A percentile compares a stretch with the other conserved stretches of the same genome.
Conservation (phyloP, 2,888 invertebrate species). For the Ornithoptera alexandrae region DNA sequence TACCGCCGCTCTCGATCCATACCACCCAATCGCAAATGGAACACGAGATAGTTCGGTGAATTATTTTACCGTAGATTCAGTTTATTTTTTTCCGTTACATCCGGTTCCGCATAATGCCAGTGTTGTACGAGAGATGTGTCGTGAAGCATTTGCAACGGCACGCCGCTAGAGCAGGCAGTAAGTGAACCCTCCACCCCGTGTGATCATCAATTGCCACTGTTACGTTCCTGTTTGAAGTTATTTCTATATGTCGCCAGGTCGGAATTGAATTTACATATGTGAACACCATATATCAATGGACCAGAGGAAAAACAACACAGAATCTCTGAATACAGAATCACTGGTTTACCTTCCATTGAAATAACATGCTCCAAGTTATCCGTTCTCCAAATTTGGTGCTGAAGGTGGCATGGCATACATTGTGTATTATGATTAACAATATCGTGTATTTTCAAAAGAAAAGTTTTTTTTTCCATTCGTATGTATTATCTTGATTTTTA, state of each 20-base stretch:
- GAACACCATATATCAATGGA: slow-evolving; percentile 49
- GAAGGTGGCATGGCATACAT: not conserved
- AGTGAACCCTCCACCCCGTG: slow-evolving; percentile 43
- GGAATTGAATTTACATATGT: slow-evolving; percentile 37
- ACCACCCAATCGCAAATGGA: slow-evolving; percentile 42
- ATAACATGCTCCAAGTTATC: slow-evolving; percentile 1
- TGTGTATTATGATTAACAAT: no score
- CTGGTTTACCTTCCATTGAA: slow-evolving; percentile 18
- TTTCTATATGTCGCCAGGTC: slow-evolving; percentile 35
- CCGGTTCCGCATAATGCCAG: slow-evolving; percentile 55
- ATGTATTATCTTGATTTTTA: no score
- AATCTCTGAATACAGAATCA: no score
- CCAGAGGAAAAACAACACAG: slow-evolving; percentile 48
- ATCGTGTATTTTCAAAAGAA: no score
- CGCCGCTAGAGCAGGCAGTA: slow-evolving; percentile 61
- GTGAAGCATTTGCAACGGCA: slow-evolving; percentile 59
- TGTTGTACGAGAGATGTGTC: slow-evolving; percentile 63
- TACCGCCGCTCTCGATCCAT: slow-evolving; percentile 53
- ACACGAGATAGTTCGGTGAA: slow-evolving; percentile 63
- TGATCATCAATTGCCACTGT: slow-evolving; percentile 42
- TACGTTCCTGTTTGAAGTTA: slow-evolving; percentile 38
- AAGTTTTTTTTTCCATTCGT: no score
- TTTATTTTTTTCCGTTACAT: slow-evolving; percentile 33
- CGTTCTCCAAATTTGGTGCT: slow-evolving; percentile 19
- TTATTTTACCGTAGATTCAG: slow-evolving; percentile 41